phyloP scores from a whole-genome alignment of 2,888 invertebrate species.

The Mechanitis mazaeus region DNA sequence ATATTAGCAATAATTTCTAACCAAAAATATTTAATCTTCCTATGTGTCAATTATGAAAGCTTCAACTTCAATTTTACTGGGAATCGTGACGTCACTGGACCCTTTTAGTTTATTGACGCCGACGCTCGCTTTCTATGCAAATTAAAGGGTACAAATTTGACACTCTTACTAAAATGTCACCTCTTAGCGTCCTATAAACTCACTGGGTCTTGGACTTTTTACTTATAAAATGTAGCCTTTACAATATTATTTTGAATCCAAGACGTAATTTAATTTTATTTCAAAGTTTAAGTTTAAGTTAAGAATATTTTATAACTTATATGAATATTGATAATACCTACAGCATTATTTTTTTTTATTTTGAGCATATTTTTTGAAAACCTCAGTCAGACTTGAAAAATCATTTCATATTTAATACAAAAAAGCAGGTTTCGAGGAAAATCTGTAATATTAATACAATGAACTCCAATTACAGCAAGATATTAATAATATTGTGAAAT shows the following conservation, averaged over 20 bases:
- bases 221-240: conserved; percentile 12
- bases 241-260: conserved; percentile 15
- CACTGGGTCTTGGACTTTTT: conserved; percentile 25
- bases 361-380: no score
- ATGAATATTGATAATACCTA: not conserved
- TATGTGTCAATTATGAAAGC: conserved; percentile 17
- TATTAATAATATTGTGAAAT: no score
- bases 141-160: conserved; percentile 66
- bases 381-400: no score
- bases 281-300: not conserved
- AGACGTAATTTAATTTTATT: conserved; percentile 3
- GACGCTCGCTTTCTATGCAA: conserved; percentile 63
- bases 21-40: not conserved
- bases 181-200: conserved; percentile 27
- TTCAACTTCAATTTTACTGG: conserved; percentile 15
- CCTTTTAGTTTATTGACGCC: conserved; percentile 53
- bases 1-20: no score
- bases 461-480: no score
- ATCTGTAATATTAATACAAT: no score
- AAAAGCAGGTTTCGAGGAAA: no score
- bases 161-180: conserved; percentile 33
- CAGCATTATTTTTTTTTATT: no score
- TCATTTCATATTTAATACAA: no score
- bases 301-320: not conserved
- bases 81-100: conserved; percentile 31